Percentiles rank a stretch among this genome's conserved stretches.
Conservation (phyloP, 2,113 vertebrate genomes). For the Vombatus ursinus region DNA sequence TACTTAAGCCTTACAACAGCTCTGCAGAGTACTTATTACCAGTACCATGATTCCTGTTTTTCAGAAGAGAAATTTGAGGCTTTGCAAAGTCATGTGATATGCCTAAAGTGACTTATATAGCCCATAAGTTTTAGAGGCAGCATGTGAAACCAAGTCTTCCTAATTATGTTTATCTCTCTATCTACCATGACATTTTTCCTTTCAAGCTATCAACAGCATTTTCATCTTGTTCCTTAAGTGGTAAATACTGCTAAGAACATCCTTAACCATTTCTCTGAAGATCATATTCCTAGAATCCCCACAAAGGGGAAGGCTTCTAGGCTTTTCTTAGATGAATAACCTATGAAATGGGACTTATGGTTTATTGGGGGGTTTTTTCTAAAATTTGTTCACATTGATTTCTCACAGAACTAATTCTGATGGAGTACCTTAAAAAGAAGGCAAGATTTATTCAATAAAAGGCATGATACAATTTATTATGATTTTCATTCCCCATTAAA, state of each 20-base stretch:
- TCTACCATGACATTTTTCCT: background rate
- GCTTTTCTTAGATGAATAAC: background rate
- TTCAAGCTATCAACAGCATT: background rate
- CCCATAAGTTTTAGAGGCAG: background rate
- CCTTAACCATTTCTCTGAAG: background rate
- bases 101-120: background rate
- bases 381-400: background rate
- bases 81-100: background rate
- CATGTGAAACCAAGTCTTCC: background rate
- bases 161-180: background rate
- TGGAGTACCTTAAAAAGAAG: background rate
- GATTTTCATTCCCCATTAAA: background rate
- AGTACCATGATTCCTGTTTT: background rate
- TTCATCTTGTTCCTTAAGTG: background rate
- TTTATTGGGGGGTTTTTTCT: background rate
- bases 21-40: background rate
- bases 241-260: background rate
- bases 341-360: background rate
- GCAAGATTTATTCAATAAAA: background rate
- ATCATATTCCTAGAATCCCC: background rate
- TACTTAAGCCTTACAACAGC: background rate
- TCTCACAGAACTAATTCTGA: background rate
- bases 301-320: background rate
- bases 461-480: background rate
- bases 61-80: background rate